Conservation (phyloP, 1,140 invertebrate genomes). For the Drosophila littoralis region DNA sequence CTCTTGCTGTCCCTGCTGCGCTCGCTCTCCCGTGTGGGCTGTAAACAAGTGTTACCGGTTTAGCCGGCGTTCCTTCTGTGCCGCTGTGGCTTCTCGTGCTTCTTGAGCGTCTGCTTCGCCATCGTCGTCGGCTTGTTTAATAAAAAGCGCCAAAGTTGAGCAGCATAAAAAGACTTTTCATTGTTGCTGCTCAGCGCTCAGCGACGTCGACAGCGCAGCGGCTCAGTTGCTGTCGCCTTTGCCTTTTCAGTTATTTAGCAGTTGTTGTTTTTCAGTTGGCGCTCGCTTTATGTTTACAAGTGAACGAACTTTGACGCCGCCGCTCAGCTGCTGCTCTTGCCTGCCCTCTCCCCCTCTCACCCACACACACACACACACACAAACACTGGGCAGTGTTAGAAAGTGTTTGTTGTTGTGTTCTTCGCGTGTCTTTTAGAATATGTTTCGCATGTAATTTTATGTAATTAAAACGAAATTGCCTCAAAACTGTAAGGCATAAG, state of each 20-base stretch:
- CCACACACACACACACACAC: neutral
- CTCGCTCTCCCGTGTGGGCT: slow-evolving; percentile 33
- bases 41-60: slow-evolving; percentile 81
- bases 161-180: slow-evolving; percentile 63
- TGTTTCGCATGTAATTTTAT: slow-evolving; percentile 64
- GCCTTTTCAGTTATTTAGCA: slow-evolving; percentile 21
- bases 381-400: slow-evolving; percentile 41
- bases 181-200: slow-evolving; percentile 68
- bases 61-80: slow-evolving; percentile 70
- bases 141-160: slow-evolving; percentile 80
- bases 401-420: slow-evolving; percentile 68
- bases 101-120: slow-evolving; percentile 23
- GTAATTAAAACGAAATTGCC: slow-evolving; percentile 71
- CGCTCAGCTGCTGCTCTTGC: neutral
- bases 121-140: slow-evolving; percentile 75
- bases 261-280: slow-evolving; percentile 45
- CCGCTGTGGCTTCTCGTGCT: slow-evolving; percentile 46
- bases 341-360: neutral
- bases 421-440: slow-evolving; percentile 48
- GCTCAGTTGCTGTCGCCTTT: slow-evolving; percentile 28
- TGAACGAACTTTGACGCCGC: slow-evolving; percentile 76
- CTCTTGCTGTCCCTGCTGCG: neutral
- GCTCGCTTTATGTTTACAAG: slow-evolving; percentile 78
- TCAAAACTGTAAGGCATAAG: slow-evolving; percentile 25
- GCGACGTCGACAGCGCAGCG: slow-evolving; percentile 25